A percentile compares a stretch with the other conserved stretches of the same genome.
Conservation (phyloP, 2,113 vertebrate genomes). For the Zootoca vivipara region DNA sequence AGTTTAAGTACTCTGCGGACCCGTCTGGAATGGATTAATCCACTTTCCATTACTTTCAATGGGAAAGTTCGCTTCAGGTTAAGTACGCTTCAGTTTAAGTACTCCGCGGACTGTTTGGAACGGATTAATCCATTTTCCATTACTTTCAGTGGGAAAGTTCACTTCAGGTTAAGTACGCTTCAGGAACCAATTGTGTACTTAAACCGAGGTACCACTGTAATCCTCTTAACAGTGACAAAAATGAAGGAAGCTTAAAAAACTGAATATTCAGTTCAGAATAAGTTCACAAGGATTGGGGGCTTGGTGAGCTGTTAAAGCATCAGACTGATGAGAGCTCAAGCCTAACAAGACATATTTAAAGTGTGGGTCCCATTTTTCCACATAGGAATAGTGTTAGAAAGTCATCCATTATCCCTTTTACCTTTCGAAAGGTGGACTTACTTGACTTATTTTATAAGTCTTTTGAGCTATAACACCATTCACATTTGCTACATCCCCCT, state of each 20-base stretch:
- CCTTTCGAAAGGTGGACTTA: not conserved
- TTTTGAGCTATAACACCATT: not conserved
- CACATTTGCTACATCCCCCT: not conserved
- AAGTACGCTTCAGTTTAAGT: too few relatives aligned
- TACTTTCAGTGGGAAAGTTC: too few relatives aligned
- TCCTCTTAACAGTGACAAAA: not conserved
- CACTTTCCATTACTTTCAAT: too few relatives aligned
- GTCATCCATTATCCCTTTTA: not conserved
- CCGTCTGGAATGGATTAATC: too few relatives aligned
- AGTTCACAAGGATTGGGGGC: not conserved
- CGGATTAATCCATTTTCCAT: too few relatives aligned
- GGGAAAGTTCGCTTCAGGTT: too few relatives aligned
- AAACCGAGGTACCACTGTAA: too few relatives aligned
- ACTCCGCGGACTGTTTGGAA: too few relatives aligned
- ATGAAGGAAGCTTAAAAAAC: not conserved
- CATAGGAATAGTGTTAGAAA: not conserved
- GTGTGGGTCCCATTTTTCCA: not conserved
- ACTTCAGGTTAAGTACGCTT: too few relatives aligned
- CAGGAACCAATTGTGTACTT: too few relatives aligned
- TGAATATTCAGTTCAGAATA: not conserved
- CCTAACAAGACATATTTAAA: not conserved
- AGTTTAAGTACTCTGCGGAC: too few relatives aligned
- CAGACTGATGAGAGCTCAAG: not conserved
- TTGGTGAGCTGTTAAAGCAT: not conserved
- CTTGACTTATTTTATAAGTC: not conserved